Evolutionary conservation across 2,888 invertebrate species (phyloP).

Genomic region (Alviniconcha strummeri): DNA sequence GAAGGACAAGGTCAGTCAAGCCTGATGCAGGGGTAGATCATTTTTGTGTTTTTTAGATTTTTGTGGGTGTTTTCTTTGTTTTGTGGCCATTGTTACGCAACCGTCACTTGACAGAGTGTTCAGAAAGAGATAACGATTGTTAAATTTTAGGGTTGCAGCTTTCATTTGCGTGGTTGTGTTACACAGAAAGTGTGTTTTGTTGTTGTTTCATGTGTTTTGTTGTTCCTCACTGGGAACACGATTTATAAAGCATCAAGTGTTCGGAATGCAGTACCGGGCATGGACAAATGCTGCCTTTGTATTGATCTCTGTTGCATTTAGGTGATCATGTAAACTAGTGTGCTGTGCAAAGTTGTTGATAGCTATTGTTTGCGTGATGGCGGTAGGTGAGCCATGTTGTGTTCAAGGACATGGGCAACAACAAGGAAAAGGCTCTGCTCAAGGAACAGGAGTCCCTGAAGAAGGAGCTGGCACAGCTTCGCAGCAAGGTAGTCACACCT

Average conservation of each 20-base stretch:
- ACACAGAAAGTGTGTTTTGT: neutral
- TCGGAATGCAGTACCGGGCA: too few species aligned
- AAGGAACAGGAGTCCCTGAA: conserved; percentile 79
- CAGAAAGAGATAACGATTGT: too few species aligned
- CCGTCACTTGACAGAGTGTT: too few species aligned
- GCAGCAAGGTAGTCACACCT: conserved; percentile 74
- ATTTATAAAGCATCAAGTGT: too few species aligned
- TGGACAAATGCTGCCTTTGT: too few species aligned
- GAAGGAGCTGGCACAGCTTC: conserved; percentile 80
- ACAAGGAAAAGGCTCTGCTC: conserved; percentile 58
- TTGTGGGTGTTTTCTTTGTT: neutral
- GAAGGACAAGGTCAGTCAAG: conserved; percentile 33
- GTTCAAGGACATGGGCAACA: conserved; percentile 14
- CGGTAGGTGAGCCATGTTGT: neutral
- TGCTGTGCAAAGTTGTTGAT: too few species aligned
- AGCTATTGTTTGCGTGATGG: too few species aligned
- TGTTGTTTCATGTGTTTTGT: neutral
- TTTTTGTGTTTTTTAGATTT: neutral
- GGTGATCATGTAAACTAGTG: too few species aligned
- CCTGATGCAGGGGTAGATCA: neutral
- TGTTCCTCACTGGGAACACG: neutral
- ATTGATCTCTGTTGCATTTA: too few species aligned
- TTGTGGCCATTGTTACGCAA: neutral
- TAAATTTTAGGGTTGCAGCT: too few species aligned
- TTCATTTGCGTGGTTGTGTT: too few species aligned